Evolutionary conservation across 1,140 invertebrate species (phyloP).

Genomic region (Aphaenogaster rudis): DNA sequence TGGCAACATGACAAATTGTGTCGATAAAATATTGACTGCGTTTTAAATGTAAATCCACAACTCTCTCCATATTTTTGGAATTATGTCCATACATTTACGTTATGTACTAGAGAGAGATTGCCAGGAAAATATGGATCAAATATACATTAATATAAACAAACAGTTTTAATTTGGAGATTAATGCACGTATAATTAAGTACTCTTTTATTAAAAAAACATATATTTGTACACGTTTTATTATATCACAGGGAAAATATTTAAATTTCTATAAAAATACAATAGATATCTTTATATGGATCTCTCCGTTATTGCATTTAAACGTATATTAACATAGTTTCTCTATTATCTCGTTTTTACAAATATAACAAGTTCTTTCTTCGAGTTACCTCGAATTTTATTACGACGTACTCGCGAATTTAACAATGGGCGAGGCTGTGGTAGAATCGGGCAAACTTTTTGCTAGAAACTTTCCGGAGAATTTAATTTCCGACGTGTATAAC

Average conservation of each 20-base stretch:
- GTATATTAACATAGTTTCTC: not conserved
- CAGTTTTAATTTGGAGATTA: conserved; percentile 8
- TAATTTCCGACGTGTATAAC: conserved; percentile 45
- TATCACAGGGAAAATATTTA: not conserved
- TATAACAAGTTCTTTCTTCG: conserved; percentile 17
- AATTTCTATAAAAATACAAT: not conserved
- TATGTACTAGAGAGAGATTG: not conserved
- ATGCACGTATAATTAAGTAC: conserved; percentile 13
- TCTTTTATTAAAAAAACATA: not conserved
- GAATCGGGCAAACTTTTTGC: not conserved
- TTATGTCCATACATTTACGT: conserved; percentile 2
- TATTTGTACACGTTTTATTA: conserved; percentile 9
- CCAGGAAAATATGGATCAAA: not conserved
- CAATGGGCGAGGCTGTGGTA: not conserved
- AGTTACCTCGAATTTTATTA: conserved; percentile 3
- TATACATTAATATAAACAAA: conserved; percentile 24
- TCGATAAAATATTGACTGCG: conserved; percentile 31
- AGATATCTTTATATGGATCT: not conserved
- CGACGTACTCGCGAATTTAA: conserved; percentile 19
- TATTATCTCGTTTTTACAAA: not conserved
- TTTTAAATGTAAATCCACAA: conserved; percentile 15
- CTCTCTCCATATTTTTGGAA: conserved; percentile 5
- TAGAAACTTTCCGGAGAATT: conserved; percentile 30
- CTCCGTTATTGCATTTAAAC: not conserved
- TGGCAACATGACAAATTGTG: conserved; percentile 28